Evolutionary conservation across 2,797 vertebrate genomes (phyloP).

Genomic region (Phataginus tetradactyla): DNA sequence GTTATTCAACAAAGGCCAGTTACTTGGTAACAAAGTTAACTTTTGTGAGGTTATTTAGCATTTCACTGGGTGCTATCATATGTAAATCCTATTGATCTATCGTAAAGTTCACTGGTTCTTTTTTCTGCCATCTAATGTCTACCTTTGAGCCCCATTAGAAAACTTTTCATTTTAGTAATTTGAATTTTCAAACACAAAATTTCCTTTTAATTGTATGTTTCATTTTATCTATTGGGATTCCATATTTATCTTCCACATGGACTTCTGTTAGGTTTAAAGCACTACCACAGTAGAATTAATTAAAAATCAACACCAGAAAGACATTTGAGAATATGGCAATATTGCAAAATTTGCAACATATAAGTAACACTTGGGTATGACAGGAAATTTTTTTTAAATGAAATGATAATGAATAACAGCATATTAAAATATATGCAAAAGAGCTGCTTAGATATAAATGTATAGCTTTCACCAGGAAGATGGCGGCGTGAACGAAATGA

Average conservation of each 20-base stretch:
- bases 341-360: neutral
- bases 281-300: neutral
- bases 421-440: neutral
- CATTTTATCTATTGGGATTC: neutral
- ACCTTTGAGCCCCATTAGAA: neutral
- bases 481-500: too few species aligned
- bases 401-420: neutral
- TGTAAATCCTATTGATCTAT: neutral
- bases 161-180: neutral
- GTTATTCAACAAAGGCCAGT: neutral
- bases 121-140: neutral
- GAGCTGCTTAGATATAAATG: neutral
- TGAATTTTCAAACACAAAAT: neutral
- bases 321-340: neutral
- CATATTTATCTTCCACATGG: neutral
- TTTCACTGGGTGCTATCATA: neutral
- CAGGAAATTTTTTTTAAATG: neutral
- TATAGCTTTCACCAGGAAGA: too few species aligned
- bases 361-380: neutral
- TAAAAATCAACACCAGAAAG: neutral
- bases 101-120: neutral
- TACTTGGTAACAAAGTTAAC: neutral
- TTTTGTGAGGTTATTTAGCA: neutral
- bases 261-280: neutral
- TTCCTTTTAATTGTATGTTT: neutral